Base-by-base conservation (phyloP, 1,140 invertebrate species). In the Macrocentrus cingulum region DNA sequence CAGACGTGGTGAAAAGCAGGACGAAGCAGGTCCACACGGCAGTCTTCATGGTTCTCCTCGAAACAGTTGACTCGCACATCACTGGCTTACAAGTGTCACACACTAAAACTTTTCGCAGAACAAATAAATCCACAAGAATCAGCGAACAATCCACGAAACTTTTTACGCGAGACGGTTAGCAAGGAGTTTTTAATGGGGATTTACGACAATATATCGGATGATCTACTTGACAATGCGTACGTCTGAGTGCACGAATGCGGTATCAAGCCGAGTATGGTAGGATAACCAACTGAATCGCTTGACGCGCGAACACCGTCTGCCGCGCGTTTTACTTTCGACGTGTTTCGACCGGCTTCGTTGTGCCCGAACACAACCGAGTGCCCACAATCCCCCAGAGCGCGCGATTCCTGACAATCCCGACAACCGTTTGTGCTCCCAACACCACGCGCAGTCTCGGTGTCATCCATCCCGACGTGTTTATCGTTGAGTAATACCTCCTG, bases 231-330 rank as follows among this genome's bases (percentile, higher is more conserved):
- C 4, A 29, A 9, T 9, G 25, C n/a, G n/a, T n/a, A n/a, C 36
- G 36, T 39, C 7, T 39, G 13, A 39, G 15, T 13, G 8, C 36
- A 11, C 36, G 15, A 39, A n/a, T 29, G 25, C 25, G 25, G 9
- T 5, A 9, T 29, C 25, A 29, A 29, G 25, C 25, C 25, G 25
- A 29, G 4, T 29, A 9, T 29, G 25, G 25, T 9, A 29, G 25
- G 63, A 63, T 48, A 65, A 50, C 56, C 68, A 61, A 70, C 70
- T 67, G 56, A 63, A 62, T 66, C 68, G 69, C 61, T 69, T 70
- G 71, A 62, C 71, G 70, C 70, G 69, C 66, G 61, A 71, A 70
- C 65, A 74, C 70, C 66, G 70, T 74, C 71, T 74, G 71, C 48
- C 71, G 71, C 69, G 70, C 64, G 62, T 61, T 66, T 68, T 66